Percentiles rank a stretch among this genome's conserved stretches.
phyloP scores from a whole-genome alignment of 2,888 invertebrate genomes.

The Mactromeris polynyma region DNA sequence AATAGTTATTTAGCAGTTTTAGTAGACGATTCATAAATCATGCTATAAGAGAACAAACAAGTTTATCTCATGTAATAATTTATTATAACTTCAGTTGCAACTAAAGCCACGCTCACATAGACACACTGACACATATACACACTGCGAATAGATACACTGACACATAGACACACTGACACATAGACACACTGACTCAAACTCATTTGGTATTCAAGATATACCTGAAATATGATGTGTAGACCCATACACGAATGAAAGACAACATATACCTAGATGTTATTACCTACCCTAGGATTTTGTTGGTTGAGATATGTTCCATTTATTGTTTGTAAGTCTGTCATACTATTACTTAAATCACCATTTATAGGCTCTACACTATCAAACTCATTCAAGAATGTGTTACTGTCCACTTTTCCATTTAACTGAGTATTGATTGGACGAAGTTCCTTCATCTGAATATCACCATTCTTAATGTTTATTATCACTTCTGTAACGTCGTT shows the following conservation, averaged over 20 bases:
- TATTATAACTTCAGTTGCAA: background rate
- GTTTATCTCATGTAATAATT: background rate
- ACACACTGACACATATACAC: too few species aligned
- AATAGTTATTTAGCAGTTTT: background rate
- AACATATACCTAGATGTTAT: too few species aligned
- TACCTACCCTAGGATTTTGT: constrained; percentile 55
- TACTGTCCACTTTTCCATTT: constrained; percentile 23
- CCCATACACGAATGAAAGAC: too few species aligned
- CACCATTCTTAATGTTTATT: constrained; percentile 19
- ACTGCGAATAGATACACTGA: too few species aligned
- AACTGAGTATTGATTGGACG: constrained; percentile 8
- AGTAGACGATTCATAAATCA: background rate
- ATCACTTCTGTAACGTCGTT: constrained; percentile 16
- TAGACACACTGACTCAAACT: too few species aligned
- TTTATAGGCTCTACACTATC: constrained; percentile 27
- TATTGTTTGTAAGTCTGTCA: background rate
- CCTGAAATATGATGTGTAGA: too few species aligned
- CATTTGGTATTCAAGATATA: too few species aligned
- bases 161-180: too few species aligned
- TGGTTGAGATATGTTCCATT: constrained; percentile 13
- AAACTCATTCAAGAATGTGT: constrained; percentile 37
- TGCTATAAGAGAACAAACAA: background rate
- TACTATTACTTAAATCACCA: constrained; percentile 46
- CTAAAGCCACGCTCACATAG: background rate
- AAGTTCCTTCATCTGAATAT: constrained; percentile 32